Evolutionary conservation across 2,888 invertebrate genomes (phyloP), one percentile per base, ranked within the genome.

Genomic region (Agrenia bidenticulata): DNA sequence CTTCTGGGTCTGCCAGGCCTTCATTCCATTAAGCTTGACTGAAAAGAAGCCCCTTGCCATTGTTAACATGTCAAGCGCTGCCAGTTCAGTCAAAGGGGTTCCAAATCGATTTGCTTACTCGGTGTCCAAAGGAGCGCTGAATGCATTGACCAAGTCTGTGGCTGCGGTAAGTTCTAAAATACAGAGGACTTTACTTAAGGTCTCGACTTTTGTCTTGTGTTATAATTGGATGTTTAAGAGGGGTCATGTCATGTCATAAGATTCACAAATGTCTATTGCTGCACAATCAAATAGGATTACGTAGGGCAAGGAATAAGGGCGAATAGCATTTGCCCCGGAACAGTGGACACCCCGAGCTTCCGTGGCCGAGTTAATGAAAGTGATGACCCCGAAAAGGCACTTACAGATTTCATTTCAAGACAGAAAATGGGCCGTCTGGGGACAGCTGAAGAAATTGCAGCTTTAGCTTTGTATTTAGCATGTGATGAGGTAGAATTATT

Each of bases 341-440:
- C 77, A 0, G 75, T 77, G 2, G 76, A 77, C 45, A 73, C 76
- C 0, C 77, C 76, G 9, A 74, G 73, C 37, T 75, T 72, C 62
- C 58, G 69, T 2, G 74, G 63, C 1, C 63, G 77, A 17, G 73
- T 77, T 5, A 70, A 66, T 37, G 53, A 64, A 39, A 69, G 71
- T 53, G 45, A 57, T 5, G 74, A 77, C 59, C 76, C 76, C 21
- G 63, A 59, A 49, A 57, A 75, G 70, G 77, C 77, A 0, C 56
- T 68, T 61, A 61, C 61, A 9, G 74, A 75, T 37, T 78, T 77
- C 60, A 68, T 78, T 21, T 67, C 66, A 5, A 57, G 77, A 13
- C 77, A 77, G 55, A 72, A 75, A 71, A 78, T 78, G 73, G 78
- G 78, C 7, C 67, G 78, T 49, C 56, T 78, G 11, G 78, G 78